Conservation (phyloP, 1,140 invertebrate species). For the Penaeus chinensis region DNA sequence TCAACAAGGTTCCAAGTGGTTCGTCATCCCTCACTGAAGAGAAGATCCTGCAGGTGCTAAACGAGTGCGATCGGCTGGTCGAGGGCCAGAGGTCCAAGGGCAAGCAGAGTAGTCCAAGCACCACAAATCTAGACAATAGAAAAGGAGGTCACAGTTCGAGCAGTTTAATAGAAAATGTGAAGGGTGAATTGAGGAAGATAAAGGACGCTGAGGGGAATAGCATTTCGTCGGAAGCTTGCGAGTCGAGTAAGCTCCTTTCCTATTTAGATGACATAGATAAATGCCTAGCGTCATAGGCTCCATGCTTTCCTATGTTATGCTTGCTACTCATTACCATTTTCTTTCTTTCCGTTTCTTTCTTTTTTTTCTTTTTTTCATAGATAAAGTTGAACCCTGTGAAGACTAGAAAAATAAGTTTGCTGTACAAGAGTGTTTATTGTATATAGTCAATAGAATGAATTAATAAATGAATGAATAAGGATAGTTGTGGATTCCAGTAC, state of each 20-base stretch:
- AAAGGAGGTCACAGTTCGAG: not conserved
- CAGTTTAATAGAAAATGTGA: not conserved
- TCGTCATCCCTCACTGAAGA: conserved; percentile 22
- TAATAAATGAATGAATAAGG: too few relatives aligned
- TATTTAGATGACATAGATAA: conserved; percentile 39
- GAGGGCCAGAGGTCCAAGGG: conserved; percentile 25
- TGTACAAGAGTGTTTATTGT: too few relatives aligned
- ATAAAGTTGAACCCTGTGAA: too few relatives aligned
- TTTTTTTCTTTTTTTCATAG: too few relatives aligned
- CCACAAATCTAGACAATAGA: not conserved
- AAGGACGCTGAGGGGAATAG: not conserved
- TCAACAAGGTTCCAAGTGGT: not conserved
- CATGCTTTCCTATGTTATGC: not conserved
- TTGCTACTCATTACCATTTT: not conserved
- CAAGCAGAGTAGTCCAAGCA: not conserved
- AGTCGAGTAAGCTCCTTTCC: conserved; percentile 29
- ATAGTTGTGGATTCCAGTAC: too few relatives aligned
- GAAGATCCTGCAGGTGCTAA: conserved; percentile 43
- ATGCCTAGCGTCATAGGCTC: not conserved
- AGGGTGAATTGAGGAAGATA: not conserved
- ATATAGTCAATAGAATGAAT: too few relatives aligned
- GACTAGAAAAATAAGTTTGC: too few relatives aligned
- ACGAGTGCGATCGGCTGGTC: conserved; percentile 48
- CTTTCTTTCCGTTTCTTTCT: too few relatives aligned
- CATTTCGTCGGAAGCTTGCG: not conserved